Evolutionary conservation across 2,113 vertebrate genomes (phyloP).

Genomic region (Brachyhypopomus gauderio): DNA sequence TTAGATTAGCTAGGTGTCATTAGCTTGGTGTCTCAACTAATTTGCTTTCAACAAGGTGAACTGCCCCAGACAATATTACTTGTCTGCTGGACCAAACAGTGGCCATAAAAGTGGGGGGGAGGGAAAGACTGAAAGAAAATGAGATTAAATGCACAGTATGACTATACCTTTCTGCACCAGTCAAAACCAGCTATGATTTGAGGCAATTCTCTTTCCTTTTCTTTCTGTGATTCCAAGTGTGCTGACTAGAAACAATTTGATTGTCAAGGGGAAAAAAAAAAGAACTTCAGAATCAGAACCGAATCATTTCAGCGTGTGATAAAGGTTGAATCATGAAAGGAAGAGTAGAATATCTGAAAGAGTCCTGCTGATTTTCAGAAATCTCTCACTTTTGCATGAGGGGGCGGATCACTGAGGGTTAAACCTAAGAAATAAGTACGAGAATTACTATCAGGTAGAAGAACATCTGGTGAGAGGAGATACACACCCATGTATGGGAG

Average conservation of each 20-base stretch:
- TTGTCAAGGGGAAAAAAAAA: not conserved
- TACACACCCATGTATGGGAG: conserved; percentile 1
- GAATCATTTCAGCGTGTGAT: not conserved
- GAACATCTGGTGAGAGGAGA: conserved; percentile 49
- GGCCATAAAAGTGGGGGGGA: not conserved
- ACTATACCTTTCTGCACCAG: not conserved
- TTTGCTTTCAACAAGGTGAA: too few species aligned
- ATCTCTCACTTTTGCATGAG: conserved; percentile 2
- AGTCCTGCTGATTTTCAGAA: not conserved
- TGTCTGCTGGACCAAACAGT: too few species aligned
- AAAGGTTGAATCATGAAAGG: not conserved
- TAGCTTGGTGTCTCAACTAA: too few species aligned
- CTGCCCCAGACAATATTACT: too few species aligned
- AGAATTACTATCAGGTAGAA: conserved; percentile 37
- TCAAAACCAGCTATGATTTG: not conserved
- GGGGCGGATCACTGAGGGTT: conserved; percentile 29
- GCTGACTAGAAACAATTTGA: not conserved
- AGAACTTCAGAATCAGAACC: not conserved
- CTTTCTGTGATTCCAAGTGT: too few species aligned
- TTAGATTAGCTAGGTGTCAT: too few species aligned
- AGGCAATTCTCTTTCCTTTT: not conserved
- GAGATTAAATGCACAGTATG: not conserved
- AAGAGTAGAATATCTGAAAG: not conserved
- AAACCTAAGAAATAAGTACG: conserved; percentile 41
- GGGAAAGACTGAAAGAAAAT: too few species aligned